Evolutionary conservation across 2,888 invertebrate species (phyloP), one percentile per base, ranked within the genome.

Genomic region (Caenorhabditis plicata): DNA sequence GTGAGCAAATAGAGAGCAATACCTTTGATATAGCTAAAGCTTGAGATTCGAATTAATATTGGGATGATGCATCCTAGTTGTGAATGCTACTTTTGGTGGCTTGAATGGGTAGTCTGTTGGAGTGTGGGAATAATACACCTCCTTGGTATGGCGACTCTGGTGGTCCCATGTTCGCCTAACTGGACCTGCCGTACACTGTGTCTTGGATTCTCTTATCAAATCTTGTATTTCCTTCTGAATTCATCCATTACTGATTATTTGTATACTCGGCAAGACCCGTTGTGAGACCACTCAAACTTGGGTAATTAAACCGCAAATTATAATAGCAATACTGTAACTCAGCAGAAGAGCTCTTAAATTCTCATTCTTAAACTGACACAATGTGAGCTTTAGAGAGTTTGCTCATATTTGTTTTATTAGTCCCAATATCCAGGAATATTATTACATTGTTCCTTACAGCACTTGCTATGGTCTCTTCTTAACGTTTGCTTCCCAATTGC

Each of bases 131-230:
- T 65, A 72, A 72, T 42, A 72, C 72, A 15, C 72, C 72, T 27
- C 95, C 95, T 87, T 95, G 92, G 86, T 95, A 98, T 85, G 96
- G 96, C 87, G 95, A 96, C 87, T 96, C 96, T 82, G 93, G 92
- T 91, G 96, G 96, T 86, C 98, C 98, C 93, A 96, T 94, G 85
- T 98, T 96, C 87, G 96, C 96, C 95, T 95, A 85, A 98, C 95
- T 85, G 98, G 98, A 82, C 98, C 98, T 85, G 98, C 98, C 83
- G 95, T 95, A 88, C 98, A 98, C 87, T 96, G 95, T 87, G 96
- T 95, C 85, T 98, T 98, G 84, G 98, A 98, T 87, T 98, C 98
- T 87, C 95, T 90, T 85, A 95, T 95, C 86, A 98, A 89, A 87
- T 98, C 98, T 89, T 96, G 96, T 87, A 98, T 88, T 89, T 98